These are phyloP conservation scores for Scarus forsteni DNA, from an alignment of 2,797 vertebrate species.

Conservation along the genomic window DNA sequence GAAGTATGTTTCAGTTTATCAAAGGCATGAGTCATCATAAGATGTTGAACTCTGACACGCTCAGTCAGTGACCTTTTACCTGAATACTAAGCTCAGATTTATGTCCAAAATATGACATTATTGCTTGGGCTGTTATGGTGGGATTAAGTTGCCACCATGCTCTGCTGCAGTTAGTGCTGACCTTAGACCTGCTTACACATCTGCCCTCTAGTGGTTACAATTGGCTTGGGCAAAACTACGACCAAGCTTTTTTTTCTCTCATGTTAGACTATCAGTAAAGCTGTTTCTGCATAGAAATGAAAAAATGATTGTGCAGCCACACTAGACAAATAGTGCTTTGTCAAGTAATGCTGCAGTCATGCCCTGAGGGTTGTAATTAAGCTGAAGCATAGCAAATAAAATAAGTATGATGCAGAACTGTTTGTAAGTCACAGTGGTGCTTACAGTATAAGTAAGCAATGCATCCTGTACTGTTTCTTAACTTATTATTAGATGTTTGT, in stretches of 20 bases:
- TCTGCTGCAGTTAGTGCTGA: neutral
- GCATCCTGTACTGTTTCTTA: constrained; percentile 4
- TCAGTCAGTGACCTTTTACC: neutral
- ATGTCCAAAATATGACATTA: neutral
- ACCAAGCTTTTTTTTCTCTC: neutral
- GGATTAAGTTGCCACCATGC: neutral
- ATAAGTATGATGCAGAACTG: constrained; percentile 7
- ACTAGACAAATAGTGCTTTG: constrained; percentile 23
- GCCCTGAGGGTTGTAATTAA: constrained; percentile 26
- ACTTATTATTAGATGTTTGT: neutral
- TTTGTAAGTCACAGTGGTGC: constrained; percentile 10
- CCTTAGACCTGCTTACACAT: constrained; percentile 1
- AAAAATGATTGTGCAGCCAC: neutral
- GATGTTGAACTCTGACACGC: neutral
- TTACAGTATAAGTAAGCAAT: constrained; percentile 4
- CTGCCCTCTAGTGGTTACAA: constrained; percentile 37
- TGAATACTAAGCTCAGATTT: neutral
- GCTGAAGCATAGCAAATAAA: constrained; percentile 22
- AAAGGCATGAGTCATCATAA: neutral
- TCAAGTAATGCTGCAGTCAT: constrained; percentile 23
- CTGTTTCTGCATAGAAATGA: neutral
- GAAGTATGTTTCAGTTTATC: constrained; percentile 8
- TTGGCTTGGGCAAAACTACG: neutral
- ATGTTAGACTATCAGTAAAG: neutral
- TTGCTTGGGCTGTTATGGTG: neutral